Base-by-base conservation (phyloP, 2,113 vertebrate genomes). In the Microcebus jonahi region DNA sequence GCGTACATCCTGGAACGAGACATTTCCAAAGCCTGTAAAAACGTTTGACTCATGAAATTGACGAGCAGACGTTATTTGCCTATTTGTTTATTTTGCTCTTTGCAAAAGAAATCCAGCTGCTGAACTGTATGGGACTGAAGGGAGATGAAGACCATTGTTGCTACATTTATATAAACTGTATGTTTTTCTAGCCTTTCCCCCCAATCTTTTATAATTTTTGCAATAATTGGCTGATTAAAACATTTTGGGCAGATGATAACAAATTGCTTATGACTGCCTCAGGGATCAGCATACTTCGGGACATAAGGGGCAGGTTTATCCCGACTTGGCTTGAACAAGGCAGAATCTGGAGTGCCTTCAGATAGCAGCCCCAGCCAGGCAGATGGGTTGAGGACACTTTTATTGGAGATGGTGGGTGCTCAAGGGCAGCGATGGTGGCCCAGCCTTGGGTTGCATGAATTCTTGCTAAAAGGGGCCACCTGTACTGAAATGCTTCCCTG, bases 1-100 rank as follows among this genome's bases (percentile, higher is more conserved):
- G 99, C 3, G 99, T 99, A 34, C 98, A 99, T 80, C 99, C 99
- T 99, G 97, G 12, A 91, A 97, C 67, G 68, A 98, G 95, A 98
- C 75, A 97, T 95, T 65, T 71, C 82, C 82, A 95, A 2, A 39
- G 87, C 86, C 71, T 95, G 97, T 97, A 68, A 94, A 34, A 65
- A 96, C 71, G 83, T 96, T 94, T 79, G 5, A 77, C 96, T 77
- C 91, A 7, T 45, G 63, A 97, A 89, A 95, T 79, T 71, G 21
- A 2, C 42, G 95, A 96, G 53, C 67, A 48, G 15, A 65, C 70
- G 59, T 77, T 4, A 93, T 75, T 75, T 91, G 85, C 76, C 91
- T 97, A 80, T 81, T 97, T 96, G 68, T 80, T 94, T 75, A 82
- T 70, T 70, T 85, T 85, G 29, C 18, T 61, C 17, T 21, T 83